phyloP scores from a whole-genome alignment of 2,797 vertebrate species.

The Masticophis lateralis region DNA sequence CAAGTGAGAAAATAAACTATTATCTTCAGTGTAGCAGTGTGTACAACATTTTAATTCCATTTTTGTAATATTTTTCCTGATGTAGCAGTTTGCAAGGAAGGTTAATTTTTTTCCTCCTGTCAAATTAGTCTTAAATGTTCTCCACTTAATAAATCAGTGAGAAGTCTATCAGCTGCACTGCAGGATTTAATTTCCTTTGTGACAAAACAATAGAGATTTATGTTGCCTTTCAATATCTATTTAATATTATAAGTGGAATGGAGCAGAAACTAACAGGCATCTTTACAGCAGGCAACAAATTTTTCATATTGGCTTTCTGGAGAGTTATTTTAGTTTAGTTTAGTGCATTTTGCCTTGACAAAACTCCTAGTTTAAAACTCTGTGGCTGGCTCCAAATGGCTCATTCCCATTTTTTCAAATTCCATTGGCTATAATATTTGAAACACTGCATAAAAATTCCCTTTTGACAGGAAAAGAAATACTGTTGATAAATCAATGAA shows the following conservation, averaged over 20 bases:
- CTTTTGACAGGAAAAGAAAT: not conserved
- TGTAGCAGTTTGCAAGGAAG: not conserved
- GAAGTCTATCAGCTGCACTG: not conserved
- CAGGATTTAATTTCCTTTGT: not conserved
- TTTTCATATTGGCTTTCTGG: not conserved
- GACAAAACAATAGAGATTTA: not conserved
- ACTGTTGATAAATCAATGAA: not conserved
- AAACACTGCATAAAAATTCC: not conserved
- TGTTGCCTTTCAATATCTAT: not conserved
- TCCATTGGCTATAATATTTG: not conserved
- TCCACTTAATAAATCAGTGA: not conserved
- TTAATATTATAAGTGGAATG: not conserved
- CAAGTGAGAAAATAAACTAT: not conserved
- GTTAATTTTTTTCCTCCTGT: not conserved
- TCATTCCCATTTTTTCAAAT: not conserved
- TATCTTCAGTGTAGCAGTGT: not conserved
- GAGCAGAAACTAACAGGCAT: not conserved
- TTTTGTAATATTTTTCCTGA: not conserved
- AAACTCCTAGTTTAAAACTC: not conserved
- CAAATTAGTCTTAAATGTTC: not conserved
- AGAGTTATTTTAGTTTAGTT: not conserved
- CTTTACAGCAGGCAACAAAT: not conserved
- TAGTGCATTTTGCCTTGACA: not conserved
- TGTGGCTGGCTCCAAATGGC: not conserved
- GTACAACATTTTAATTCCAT: not conserved